Base-by-base conservation (phyloP, 2,888 invertebrate genomes). In the Nemotelus pantherinus region DNA sequence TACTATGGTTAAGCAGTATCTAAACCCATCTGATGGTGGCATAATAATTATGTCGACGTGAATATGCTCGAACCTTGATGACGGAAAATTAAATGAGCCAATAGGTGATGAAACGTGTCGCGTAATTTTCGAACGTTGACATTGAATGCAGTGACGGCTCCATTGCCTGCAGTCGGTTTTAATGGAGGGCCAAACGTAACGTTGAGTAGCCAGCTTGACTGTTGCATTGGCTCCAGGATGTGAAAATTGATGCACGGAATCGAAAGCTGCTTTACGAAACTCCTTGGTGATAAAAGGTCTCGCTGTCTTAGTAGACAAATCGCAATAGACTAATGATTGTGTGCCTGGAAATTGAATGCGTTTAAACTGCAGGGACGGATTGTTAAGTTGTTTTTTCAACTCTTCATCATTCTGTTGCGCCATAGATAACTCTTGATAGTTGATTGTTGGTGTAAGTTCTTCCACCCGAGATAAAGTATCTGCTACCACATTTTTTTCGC, bases 211-310 rank as follows among this genome's bases (percentile, higher is more conserved):
- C 41, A 67, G n/a, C 45, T 67, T 63, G 63, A 25, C 25, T 63
- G 39, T 63, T 63, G 25, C 39, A 10, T 25, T 7, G 39, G 39
- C 39, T 9, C 67, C 2, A 10, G 67, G 67, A 67, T 67, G 67
- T 45, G 67, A 67, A 43, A 67, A 25, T n/a, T 67, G 2, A 45
- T 67, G 67, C 9, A 67, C 10, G 43, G 44, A 44, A 43, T 67
- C 9, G 2, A 67, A 63, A 63, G 55, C 55, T 53, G 55, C 55
- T 9, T 10, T 7, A 9, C 55, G 55, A 53, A 53, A 53, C 10
- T 10, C 55, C 10, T 53, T 53, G 7, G 55, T 7, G 10, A 53
- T 7, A 53, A 9, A 53, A 7, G 55, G 55, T 53, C 55, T 7
- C 7, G 10, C 55, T 53, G 55, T 10, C 7, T 53, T 53, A 9